These are phyloP conservation scores for Diadumene lineata DNA, from an alignment of 92 coral and sea anemone genomes.

Conservation along the genomic window DNA sequence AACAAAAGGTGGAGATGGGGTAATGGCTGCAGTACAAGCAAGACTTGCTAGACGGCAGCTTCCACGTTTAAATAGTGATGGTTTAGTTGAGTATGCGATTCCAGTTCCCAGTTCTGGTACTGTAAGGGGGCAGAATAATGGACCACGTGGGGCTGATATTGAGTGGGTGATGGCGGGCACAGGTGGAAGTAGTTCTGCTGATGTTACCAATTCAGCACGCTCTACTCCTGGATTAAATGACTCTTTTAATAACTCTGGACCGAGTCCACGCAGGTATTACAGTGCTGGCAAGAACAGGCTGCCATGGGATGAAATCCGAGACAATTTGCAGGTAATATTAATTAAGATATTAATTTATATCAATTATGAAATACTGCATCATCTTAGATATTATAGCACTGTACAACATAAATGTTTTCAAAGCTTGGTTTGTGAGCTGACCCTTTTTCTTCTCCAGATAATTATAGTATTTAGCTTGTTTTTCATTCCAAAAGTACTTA, in stretches of 20 bases:
- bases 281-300: constrained; percentile 93
- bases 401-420: too few relatives aligned
- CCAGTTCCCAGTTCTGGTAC: constrained; percentile 92
- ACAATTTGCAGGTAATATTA: constrained; percentile 42
- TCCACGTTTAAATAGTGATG: constrained; percentile 93
- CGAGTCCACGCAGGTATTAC: constrained; percentile 87
- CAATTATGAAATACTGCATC: too few relatives aligned
- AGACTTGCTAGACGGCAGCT: constrained; percentile 97
- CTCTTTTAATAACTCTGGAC: constrained; percentile 72
- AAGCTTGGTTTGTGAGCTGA: too few relatives aligned
- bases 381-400: too few relatives aligned
- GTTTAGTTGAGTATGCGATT: constrained; percentile 95
- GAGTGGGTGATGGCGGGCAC: constrained; percentile 98
- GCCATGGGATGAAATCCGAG: constrained; percentile 90
- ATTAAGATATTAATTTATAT: too few relatives aligned
- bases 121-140: constrained; percentile 68
- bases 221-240: constrained; percentile 96
- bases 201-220: constrained; percentile 74
- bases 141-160: constrained; percentile 95
- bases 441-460: too few relatives aligned
- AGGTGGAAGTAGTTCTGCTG: constrained; percentile 79
- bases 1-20: constrained; percentile 92
- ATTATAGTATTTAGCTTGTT: too few relatives aligned
- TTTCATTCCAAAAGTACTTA: too few relatives aligned
- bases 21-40: constrained; percentile 94